phyloP scores from a whole-genome alignment of 2,888 invertebrate genomes.

The Teleiodes luculella region DNA sequence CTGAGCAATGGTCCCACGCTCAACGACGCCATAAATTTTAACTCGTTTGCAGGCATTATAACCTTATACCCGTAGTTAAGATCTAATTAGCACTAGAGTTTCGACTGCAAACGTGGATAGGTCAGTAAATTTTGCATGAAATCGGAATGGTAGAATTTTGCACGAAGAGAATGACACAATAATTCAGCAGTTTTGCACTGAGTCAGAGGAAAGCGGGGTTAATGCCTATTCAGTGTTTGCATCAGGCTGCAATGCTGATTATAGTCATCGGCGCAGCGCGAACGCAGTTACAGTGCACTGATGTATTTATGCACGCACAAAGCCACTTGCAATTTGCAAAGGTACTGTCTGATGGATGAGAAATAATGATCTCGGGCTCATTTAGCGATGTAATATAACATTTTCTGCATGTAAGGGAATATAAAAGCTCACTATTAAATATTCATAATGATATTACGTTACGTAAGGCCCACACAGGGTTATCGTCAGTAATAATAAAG shows the following conservation, averaged over 20 bases:
- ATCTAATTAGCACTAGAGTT: conserved; percentile 3
- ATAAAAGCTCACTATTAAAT: conserved; percentile 8
- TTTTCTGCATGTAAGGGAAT: conserved; percentile 11
- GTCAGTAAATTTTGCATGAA: not conserved
- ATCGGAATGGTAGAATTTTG: conserved; percentile 3
- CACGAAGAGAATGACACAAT: not conserved
- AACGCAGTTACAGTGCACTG: conserved; percentile 45
- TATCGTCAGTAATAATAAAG: not conserved
- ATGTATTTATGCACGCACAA: conserved; percentile 53
- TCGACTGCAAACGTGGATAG: not conserved
- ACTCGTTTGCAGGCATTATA: conserved; percentile 4
- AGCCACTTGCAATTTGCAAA: conserved; percentile 24
- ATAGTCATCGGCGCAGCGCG: conserved; percentile 53
- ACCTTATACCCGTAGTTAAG: conserved; percentile 6
- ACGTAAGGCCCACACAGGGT: not conserved
- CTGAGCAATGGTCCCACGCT: conserved; percentile 10
- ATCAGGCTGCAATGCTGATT: conserved; percentile 61
- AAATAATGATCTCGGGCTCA: conserved; percentile 14
- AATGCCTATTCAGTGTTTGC: conserved; percentile 59
- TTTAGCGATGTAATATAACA: conserved; percentile 10
- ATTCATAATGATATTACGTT: not conserved
- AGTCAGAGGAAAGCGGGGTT: conserved; percentile 49
- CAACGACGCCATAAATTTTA: conserved; percentile 11
- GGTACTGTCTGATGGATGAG: conserved; percentile 19
- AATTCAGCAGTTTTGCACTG: conserved; percentile 26